Evolutionary conservation across 2,888 invertebrate genomes (phyloP).

Genomic region (Yponomeuta sedellus): DNA sequence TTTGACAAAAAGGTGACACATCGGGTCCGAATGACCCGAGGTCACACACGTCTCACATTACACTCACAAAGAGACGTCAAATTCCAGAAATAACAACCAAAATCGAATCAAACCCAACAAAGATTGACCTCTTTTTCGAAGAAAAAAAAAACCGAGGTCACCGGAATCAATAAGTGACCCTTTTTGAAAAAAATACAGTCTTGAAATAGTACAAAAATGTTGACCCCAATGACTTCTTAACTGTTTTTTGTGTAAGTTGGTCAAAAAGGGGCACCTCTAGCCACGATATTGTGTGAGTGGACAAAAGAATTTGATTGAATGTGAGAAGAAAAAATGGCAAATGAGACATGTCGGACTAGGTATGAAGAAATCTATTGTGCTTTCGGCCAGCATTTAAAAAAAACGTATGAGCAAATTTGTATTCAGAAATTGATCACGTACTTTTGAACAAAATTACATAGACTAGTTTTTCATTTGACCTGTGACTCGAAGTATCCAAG

Average conservation of each 20-base stretch:
- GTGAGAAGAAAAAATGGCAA: conserved; percentile 38
- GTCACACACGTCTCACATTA: conserved; percentile 63
- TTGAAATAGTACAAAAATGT: conserved; percentile 36
- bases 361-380: conserved; percentile 5
- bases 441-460: neutral
- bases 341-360: conserved; percentile 5
- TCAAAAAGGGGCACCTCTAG: conserved; percentile 52
- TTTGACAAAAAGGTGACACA: conserved; percentile 13
- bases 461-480: neutral
- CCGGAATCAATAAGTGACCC: conserved; percentile 43
- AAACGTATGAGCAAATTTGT: neutral
- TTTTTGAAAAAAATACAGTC: conserved; percentile 30
- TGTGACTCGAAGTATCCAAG: neutral
- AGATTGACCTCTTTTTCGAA: conserved; percentile 25
- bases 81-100: conserved; percentile 44
- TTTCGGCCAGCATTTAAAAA: neutral
- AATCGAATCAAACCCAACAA: conserved; percentile 32
- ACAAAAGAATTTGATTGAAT: conserved; percentile 62
- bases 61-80: conserved; percentile 42
- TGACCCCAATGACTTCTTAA: conserved; percentile 43
- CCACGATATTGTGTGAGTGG: conserved; percentile 40
- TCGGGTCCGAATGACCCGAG: conserved; percentile 45
- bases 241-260: conserved; percentile 39
- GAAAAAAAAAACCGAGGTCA: conserved; percentile 16
- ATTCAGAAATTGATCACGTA: neutral